Conservation (phyloP, 2,797 vertebrate genomes). For the Morelia viridis region DNA sequence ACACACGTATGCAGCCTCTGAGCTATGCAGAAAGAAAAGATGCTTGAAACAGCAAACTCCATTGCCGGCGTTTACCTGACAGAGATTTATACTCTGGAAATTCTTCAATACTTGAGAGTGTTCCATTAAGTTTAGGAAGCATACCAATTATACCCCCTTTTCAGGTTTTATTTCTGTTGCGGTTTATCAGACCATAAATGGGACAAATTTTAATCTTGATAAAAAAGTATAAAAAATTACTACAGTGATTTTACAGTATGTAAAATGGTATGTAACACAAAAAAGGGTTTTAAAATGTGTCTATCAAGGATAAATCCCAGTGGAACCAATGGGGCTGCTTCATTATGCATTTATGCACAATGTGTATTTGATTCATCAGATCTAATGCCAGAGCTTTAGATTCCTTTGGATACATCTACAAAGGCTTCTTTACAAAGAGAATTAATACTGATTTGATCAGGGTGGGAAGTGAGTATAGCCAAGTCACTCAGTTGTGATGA, state of each 20-base stretch:
- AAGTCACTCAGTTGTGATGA: neutral
- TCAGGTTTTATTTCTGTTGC: slow-evolving; percentile 44
- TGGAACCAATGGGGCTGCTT: neutral
- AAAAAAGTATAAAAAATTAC: slow-evolving; percentile 43
- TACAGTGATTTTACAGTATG: slow-evolving; percentile 20
- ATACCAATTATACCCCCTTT: neutral
- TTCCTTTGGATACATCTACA: neutral
- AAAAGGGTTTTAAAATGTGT: slow-evolving; percentile 19
- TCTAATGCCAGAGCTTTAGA: too few species aligned
- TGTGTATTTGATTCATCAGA: neutral
- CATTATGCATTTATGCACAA: neutral
- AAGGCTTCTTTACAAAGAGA: neutral
- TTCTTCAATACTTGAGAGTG: neutral
- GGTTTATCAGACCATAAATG: slow-evolving; percentile 3
- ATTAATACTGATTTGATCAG: neutral
- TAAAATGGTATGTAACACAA: slow-evolving; percentile 27
- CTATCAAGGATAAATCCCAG: neutral
- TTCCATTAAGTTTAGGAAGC: neutral
- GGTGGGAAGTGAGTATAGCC: neutral
- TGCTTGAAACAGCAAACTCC: neutral
- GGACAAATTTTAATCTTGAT: slow-evolving; percentile 37
- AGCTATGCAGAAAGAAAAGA: too few species aligned
- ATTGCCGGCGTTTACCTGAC: neutral
- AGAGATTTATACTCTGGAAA: neutral
- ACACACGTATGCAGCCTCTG: neutral